phyloP scores from a whole-genome alignment of 2,797 vertebrate genomes.

The Urocyon cinereoargenteus region DNA sequence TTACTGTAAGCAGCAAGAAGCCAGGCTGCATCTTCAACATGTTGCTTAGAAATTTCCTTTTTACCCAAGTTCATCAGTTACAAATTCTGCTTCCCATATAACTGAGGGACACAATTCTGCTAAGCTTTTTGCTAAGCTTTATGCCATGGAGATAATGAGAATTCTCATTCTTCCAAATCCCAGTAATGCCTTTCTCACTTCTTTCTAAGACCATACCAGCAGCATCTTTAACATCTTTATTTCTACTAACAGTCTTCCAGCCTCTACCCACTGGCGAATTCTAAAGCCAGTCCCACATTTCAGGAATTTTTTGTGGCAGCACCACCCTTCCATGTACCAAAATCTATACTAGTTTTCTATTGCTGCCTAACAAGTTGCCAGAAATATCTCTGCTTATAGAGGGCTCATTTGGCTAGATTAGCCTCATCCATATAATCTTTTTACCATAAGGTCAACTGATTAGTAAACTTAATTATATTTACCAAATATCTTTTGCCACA shows the following conservation, averaged over 20 bases:
- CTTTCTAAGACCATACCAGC: background rate
- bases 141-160: background rate
- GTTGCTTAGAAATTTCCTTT: background rate
- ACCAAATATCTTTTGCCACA: background rate
- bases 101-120: background rate
- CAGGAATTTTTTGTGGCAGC: background rate
- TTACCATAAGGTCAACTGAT: background rate
- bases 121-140: background rate
- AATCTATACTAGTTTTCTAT: background rate
- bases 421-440: background rate
- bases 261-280: background rate
- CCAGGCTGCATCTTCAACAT: background rate
- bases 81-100: background rate
- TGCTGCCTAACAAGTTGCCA: background rate
- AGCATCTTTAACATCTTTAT: background rate
- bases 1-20: background rate
- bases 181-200: background rate
- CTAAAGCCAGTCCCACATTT: background rate
- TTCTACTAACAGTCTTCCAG: background rate
- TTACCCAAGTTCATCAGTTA: background rate
- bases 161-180: background rate
- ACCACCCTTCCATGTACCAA: background rate
- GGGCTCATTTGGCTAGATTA: background rate
- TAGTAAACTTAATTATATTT: background rate
- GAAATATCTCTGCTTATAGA: background rate